Conservation (phyloP, 2,888 invertebrate species). For the Ischnura elegans region DNA sequence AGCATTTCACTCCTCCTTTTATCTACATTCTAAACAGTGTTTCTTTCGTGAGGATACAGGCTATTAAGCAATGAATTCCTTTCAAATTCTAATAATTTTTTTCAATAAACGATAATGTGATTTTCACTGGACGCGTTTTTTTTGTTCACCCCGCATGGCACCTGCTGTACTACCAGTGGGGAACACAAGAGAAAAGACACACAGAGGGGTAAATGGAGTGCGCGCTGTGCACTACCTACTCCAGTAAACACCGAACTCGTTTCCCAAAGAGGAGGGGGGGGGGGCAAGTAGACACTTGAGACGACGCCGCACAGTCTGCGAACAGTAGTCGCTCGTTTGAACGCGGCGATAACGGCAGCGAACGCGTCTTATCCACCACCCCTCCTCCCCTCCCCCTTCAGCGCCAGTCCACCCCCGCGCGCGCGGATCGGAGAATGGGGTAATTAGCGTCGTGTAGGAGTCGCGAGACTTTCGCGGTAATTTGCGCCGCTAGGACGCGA, state of each 20-base stretch:
- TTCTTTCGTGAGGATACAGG: too few species aligned
- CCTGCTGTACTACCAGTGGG: not conserved
- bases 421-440: not conserved
- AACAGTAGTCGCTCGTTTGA: not conserved
- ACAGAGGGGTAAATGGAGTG: not conserved
- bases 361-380: not conserved
- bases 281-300: not conserved
- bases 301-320: not conserved
- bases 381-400: not conserved
- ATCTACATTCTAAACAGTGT: too few species aligned
- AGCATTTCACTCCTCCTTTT: too few species aligned
- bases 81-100: too few species aligned
- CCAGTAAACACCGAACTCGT: not conserved
- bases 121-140: too few species aligned
- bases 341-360: not conserved
- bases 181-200: not conserved
- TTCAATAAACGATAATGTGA: too few species aligned
- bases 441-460: not conserved
- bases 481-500: not conserved
- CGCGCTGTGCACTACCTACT: not conserved
- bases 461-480: not conserved
- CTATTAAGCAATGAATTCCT: too few species aligned
- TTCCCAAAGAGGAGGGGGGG: not conserved
- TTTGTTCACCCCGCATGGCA: not conserved
- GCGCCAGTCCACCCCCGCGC: not conserved